Conservation (phyloP, 2,797 vertebrate genomes). For the Phoeniculus purpureus region DNA sequence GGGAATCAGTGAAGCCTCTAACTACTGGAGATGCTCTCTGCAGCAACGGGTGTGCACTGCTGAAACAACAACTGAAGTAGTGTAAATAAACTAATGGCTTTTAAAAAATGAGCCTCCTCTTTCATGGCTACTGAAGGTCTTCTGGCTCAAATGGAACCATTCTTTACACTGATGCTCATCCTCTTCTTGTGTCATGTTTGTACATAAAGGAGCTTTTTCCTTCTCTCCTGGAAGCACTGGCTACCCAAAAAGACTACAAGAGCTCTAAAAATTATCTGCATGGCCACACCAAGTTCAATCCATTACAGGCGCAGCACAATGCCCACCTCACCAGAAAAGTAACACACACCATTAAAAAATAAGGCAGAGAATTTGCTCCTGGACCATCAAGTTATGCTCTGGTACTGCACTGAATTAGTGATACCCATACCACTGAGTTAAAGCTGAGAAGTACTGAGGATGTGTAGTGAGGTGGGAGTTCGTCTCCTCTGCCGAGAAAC, state of each 20-base stretch:
- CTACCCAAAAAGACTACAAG: neutral
- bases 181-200: neutral
- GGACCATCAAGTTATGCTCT: neutral
- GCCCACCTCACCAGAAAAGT: too few relatives aligned
- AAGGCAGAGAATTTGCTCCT: neutral
- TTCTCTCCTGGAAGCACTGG: neutral
- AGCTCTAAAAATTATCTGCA: neutral
- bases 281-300: neutral
- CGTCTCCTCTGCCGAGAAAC: too few relatives aligned
- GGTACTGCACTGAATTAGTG: neutral
- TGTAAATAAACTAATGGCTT: neutral
- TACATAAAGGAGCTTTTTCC: neutral
- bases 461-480: too few relatives aligned
- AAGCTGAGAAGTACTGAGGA: neutral
- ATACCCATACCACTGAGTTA: neutral
- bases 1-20: constrained; percentile 20
- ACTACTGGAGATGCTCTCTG: constrained; percentile 27
- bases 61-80: constrained; percentile 4
- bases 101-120: neutral
- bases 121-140: neutral
- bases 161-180: neutral
- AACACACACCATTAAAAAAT: too few relatives aligned
- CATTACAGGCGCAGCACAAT: neutral
- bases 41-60: neutral
- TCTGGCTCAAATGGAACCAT: neutral